phyloP scores from a whole-genome alignment of 2,797 vertebrate genomes.

The Neostethus bicornis region DNA sequence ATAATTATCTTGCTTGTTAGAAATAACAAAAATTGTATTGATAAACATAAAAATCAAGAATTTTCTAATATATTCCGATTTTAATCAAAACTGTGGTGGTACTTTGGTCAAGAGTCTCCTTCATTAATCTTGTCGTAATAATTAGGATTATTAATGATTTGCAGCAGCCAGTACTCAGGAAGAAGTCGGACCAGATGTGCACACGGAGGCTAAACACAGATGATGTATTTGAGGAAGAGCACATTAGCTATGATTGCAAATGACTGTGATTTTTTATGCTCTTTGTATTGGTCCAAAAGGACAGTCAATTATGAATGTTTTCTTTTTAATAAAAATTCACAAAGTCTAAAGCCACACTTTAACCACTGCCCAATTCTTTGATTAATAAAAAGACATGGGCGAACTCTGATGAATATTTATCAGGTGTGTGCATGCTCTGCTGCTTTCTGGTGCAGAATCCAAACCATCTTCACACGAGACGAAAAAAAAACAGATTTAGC shows the following conservation, averaged over 20 bases:
- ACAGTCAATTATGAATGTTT: conserved; percentile 1
- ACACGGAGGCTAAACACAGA: conserved; percentile 23
- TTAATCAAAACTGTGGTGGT: conserved; percentile 23
- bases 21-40: too few relatives aligned
- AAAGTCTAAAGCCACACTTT: background rate
- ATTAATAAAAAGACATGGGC: background rate
- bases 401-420: background rate
- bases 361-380: background rate
- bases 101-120: conserved; percentile 19
- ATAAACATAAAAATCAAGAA: too few relatives aligned
- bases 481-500: background rate
- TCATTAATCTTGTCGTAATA: conserved; percentile 43
- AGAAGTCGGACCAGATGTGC: conserved; percentile 27
- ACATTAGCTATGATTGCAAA: background rate
- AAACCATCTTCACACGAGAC: background rate
- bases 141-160: conserved; percentile 43
- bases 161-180: conserved; percentile 32
- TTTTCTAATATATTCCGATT: too few relatives aligned
- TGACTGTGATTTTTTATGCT: conserved; percentile 1
- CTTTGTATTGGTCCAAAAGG: background rate
- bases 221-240: conserved; percentile 15
- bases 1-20: too few relatives aligned
- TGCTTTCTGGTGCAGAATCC: background rate
- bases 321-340: conserved; percentile 5
- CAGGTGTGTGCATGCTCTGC: background rate